Evolutionary conservation across 2,797 vertebrate species (phyloP).

Genomic region (Valencia hispanica): DNA sequence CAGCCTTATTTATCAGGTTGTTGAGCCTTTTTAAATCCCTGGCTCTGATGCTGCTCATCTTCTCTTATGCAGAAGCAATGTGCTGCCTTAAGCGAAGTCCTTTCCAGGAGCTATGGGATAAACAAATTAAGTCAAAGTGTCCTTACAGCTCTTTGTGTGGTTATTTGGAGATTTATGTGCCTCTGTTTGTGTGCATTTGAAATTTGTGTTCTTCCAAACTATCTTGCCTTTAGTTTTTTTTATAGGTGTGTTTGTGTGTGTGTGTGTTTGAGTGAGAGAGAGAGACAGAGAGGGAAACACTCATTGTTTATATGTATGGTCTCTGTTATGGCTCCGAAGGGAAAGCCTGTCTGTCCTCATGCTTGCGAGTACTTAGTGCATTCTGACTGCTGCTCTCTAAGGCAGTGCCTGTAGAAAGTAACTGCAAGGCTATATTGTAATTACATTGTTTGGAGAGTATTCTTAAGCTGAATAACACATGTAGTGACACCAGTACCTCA

Average conservation of each 20-base stretch:
- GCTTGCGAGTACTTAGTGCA: slow-evolving; percentile 38
- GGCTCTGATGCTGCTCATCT: too few species aligned
- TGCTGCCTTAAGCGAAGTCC: slow-evolving; percentile 52
- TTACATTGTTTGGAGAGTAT: slow-evolving; percentile 56
- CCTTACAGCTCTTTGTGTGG: slow-evolving; percentile 52
- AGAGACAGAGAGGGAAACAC: not conserved
- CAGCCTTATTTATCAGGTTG: too few species aligned
- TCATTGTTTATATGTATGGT: slow-evolving; percentile 7
- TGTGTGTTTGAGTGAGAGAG: slow-evolving; percentile 3
- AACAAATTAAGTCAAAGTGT: slow-evolving; percentile 69
- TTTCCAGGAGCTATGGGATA: slow-evolving; percentile 68
- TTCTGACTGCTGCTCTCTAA: slow-evolving; percentile 52
- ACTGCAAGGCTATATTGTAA: slow-evolving; percentile 59
- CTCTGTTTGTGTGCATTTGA: slow-evolving; percentile 19
- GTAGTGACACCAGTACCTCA: slow-evolving; percentile 66
- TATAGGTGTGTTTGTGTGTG: slow-evolving; percentile 11
- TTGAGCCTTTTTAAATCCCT: too few species aligned
- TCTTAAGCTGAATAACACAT: slow-evolving; percentile 65
- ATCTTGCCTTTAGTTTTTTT: slow-evolving; percentile 9
- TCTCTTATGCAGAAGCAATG: slow-evolving; percentile 55
- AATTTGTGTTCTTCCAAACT: slow-evolving; percentile 34
- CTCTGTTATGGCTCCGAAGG: slow-evolving; percentile 37
- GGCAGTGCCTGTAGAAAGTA: slow-evolving; percentile 47
- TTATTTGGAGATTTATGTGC: slow-evolving; percentile 34
- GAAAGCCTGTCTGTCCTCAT: slow-evolving; percentile 13